A percentile compares a stretch with the other conserved stretches of the same genome.
Conservation (phyloP, 2,888 invertebrate species). For the Orthosia cruda region DNA sequence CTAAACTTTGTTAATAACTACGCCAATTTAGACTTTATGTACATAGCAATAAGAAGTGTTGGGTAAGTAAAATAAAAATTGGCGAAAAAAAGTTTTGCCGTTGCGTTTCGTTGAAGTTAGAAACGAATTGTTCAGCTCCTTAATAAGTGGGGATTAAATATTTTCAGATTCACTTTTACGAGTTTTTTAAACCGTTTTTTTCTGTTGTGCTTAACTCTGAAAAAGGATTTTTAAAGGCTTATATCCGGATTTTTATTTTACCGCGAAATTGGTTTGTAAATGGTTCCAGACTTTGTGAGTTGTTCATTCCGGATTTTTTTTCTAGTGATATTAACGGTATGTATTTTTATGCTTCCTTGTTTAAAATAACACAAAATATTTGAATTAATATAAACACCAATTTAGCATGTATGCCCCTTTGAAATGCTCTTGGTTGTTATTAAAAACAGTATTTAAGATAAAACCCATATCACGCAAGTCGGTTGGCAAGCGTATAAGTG, state of each 20-base stretch:
- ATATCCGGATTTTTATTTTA: conserved; percentile 33
- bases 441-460: no score
- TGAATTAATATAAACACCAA: not conserved
- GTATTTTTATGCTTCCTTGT: not conserved
- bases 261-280: conserved; percentile 12
- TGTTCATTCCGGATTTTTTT: not conserved
- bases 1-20: conserved; percentile 78
- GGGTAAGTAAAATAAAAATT: conserved; percentile 55
- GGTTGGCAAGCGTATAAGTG: no score
- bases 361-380: not conserved
- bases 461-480: no score
- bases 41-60: conserved; percentile 68
- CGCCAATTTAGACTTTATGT: conserved; percentile 79
- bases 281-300: not conserved
- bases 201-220: conserved; percentile 1
- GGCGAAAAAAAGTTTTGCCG: conserved; percentile 56
- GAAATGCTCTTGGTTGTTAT: no score
- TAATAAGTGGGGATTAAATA: conserved; percentile 76
- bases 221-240: conserved; percentile 33
- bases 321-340: not conserved
- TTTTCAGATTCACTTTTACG: conserved; percentile 64
- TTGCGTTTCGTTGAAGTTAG: conserved; percentile 71
- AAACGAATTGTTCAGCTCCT: conserved; percentile 72
- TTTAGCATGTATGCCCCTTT: no score
- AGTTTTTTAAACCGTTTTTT: conserved; percentile 55